These are phyloP conservation scores for Temnothorax longispinosus DNA, from an alignment of 1,140 invertebrate species.

Conservation along the genomic window DNA sequence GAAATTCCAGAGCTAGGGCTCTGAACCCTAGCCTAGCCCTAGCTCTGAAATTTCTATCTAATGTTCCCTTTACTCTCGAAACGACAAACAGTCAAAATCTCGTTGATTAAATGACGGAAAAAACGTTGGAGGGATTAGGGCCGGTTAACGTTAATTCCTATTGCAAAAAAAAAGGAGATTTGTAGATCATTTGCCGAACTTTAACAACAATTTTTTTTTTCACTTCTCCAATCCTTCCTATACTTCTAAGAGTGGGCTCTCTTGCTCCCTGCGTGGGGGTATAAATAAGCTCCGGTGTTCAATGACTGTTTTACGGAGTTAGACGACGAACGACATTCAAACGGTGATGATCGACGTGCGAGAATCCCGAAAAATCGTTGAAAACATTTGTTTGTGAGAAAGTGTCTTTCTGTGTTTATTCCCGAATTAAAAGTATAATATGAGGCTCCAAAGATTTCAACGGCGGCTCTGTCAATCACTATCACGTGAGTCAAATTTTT, in stretches of 20 bases:
- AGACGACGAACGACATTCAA: slow-evolving; percentile 20
- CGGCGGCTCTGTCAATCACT: not conserved
- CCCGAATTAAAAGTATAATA: not conserved
- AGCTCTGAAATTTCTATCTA: too few species aligned
- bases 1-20: too few species aligned
- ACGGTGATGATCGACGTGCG: not conserved
- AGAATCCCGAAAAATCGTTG: not conserved
- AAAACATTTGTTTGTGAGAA: not conserved
- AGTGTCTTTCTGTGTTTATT: not conserved
- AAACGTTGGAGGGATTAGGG: too few species aligned
- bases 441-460: not conserved
- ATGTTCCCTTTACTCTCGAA: too few species aligned
- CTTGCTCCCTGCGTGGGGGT: slow-evolving; percentile 20
- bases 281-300: slow-evolving; percentile 4
- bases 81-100: too few species aligned
- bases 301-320: not conserved
- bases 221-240: not conserved
- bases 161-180: not conserved
- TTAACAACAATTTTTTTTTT: not conserved
- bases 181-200: not conserved
- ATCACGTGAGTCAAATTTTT: slow-evolving; percentile 8
- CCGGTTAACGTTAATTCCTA: too few species aligned
- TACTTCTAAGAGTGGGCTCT: not conserved
- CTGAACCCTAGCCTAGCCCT: too few species aligned
- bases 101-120: too few species aligned